Conservation (phyloP, 2,113 vertebrate genomes). For the Chloebia gouldiae region DNA sequence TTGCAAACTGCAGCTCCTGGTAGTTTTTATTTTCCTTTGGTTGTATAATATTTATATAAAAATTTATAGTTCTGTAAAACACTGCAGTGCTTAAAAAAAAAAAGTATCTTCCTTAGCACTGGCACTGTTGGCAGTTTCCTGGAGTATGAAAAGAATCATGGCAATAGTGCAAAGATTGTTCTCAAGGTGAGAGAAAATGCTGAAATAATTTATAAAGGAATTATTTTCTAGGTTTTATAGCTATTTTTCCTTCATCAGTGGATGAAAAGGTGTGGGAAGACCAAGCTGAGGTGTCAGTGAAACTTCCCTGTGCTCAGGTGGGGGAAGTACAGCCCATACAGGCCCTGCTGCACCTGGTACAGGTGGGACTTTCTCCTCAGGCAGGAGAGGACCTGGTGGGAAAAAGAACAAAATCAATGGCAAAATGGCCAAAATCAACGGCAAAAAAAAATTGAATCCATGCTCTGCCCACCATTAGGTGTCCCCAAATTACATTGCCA, state of each 20-base stretch:
- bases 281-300: not conserved
- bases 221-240: not conserved
- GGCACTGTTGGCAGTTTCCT: not conserved
- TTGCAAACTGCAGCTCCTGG: not conserved
- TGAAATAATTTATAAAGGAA: constrained; percentile 13
- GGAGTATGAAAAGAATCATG: not conserved
- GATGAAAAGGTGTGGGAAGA: not conserved
- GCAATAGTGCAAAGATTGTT: not conserved
- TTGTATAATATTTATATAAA: not conserved
- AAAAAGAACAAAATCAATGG: not conserved
- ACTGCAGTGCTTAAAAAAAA: not conserved
- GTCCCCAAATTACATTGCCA: rapidly evolving
- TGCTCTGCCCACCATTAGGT: not conserved
- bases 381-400: constrained; percentile 26
- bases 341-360: constrained; percentile 52
- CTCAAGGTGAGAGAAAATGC: not conserved
- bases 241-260: constrained; percentile 14
- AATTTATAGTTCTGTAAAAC: not conserved
- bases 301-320: constrained; percentile 39
- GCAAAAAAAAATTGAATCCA: not conserved
- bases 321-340: constrained; percentile 45
- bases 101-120: not conserved
- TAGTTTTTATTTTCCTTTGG: not conserved
- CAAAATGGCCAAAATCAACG: not conserved
- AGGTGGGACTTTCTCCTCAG: constrained; percentile 29